Evolutionary conservation across 2,113 vertebrate genomes (phyloP).

Genomic region (Theropithecus gelada): DNA sequence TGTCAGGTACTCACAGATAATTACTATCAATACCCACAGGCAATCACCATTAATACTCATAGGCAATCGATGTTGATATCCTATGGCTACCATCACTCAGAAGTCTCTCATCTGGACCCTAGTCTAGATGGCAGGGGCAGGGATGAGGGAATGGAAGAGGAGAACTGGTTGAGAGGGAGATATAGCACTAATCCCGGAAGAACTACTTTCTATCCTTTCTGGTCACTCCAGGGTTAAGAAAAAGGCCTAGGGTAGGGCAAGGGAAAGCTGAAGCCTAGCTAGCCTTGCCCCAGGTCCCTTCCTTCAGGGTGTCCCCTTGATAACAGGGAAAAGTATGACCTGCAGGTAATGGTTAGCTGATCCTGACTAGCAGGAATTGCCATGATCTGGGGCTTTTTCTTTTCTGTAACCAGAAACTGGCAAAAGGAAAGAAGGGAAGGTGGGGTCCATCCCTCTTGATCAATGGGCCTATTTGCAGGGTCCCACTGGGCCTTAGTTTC

Average conservation of each 20-base stretch:
- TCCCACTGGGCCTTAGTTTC: slow-evolving; percentile 55
- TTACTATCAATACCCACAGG: not conserved
- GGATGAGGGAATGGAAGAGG: not conserved
- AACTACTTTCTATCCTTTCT: not conserved
- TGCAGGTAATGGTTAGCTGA: not conserved
- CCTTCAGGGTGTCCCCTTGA: not conserved
- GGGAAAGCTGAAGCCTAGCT: not conserved
- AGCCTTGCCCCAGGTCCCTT: not conserved
- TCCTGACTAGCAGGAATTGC: not conserved
- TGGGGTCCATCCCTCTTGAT: not conserved
- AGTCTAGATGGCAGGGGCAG: not conserved
- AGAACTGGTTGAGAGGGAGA: not conserved
- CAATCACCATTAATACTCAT: slow-evolving; percentile 7
- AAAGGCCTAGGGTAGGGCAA: not conserved
- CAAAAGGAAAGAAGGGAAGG: not conserved
- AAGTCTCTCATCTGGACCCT: not conserved
- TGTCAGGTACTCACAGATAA: slow-evolving; percentile 9
- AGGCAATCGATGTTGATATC: not conserved
- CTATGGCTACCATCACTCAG: not conserved
- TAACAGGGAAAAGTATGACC: not conserved
- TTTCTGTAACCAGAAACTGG: slow-evolving; percentile 14
- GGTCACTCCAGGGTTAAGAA: slow-evolving; percentile 3
- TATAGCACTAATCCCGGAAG: not conserved
- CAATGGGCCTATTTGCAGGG: not conserved
- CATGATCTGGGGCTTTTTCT: not conserved